These are phyloP conservation scores for Trichogramma pretiosum DNA, from an alignment of 1,140 invertebrate species.

Conservation along the genomic window DNA sequence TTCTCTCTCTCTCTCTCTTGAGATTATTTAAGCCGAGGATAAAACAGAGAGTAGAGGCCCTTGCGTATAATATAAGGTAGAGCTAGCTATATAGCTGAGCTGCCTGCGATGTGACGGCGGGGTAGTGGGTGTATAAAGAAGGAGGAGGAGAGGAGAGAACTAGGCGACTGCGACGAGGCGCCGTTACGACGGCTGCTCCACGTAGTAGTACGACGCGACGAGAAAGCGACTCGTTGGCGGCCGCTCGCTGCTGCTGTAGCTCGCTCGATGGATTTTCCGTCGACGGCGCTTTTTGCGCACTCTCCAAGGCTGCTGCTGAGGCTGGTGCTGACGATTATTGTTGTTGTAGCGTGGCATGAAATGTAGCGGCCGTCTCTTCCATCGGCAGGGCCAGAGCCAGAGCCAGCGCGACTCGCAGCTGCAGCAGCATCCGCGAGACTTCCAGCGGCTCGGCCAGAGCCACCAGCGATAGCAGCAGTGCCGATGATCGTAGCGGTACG, in stretches of 20 bases:
- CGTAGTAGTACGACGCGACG: neutral
- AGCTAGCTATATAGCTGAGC: no score
- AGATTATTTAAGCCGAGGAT: no score
- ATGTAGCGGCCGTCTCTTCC: slow-evolving; percentile 9
- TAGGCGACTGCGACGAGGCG: no score
- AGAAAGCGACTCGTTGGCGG: neutral
- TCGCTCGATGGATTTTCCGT: neutral
- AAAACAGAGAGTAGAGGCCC: no score
- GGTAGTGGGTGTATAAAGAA: no score
- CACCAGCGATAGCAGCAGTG: slow-evolving; percentile 7
- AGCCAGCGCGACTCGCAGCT: slow-evolving; percentile 15
- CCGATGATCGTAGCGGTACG: neutral
- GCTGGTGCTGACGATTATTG: slow-evolving; percentile 1
- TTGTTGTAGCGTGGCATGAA: neutral
- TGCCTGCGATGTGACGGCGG: no score
- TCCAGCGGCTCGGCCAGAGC: slow-evolving; percentile 14
- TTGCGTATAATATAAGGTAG: no score
- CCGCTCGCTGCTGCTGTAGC: neutral
- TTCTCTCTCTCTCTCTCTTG: no score
- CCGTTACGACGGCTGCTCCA: neutral
- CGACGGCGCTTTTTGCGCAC: neutral
- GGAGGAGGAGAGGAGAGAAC: no score
- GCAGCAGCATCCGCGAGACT: slow-evolving; percentile 3
- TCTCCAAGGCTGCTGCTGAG: slow-evolving; percentile 3
- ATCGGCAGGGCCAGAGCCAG: slow-evolving; percentile 20